Evolutionary conservation across 2,797 vertebrate species (phyloP), one percentile per base, ranked within the genome.

Genomic region (Pseudopleuronectes americanus): DNA sequence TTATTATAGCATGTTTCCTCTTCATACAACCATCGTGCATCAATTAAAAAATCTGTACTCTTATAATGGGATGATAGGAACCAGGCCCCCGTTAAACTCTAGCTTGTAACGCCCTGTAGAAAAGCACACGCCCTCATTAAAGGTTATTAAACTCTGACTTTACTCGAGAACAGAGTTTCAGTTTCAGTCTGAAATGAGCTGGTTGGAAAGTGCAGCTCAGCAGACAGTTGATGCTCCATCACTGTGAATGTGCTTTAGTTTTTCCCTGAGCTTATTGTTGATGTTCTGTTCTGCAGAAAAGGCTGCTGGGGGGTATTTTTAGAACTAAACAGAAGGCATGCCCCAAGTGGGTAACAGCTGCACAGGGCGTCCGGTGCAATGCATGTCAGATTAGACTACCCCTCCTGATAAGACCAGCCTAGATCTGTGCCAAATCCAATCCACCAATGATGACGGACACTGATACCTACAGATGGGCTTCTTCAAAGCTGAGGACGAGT

Each of bases 321-420:
- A 94, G 93, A 83, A 53, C 73, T 71, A 74, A 92, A 91, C 88
- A 91, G 81, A 71, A 91, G 90, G 77, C 87, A 74, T 86, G 82
- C 81, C 87, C 90, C 88, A 79, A 86, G 88, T 88, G 80, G 69
- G 76, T 85, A 92, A 89, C 94, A 94, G 92, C 93, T 95, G 94
- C 92, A 91, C 58, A 76, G 81, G 81, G 81, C 53, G 88, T 87
- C 90, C 86, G 64, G 69, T 13, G 77, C 72, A 16, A 77, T 84
- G 91, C 81, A 85, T 88, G 90, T 92, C 90, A 90, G 92, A 89
- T 93, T 92, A 93, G 79, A 70, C 84, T 81, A 76, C 65, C 79
- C 67, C 83, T 84, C 64, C 72, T 84, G 90, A 89, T 92, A 91
- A 91, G 85, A 89, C 36, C 14, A 66, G 75, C 72, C 73, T 86